Base-by-base conservation (phyloP, 37 sponge, comb jelly and placozoan species). In the Spongilla lacustris region DNA sequence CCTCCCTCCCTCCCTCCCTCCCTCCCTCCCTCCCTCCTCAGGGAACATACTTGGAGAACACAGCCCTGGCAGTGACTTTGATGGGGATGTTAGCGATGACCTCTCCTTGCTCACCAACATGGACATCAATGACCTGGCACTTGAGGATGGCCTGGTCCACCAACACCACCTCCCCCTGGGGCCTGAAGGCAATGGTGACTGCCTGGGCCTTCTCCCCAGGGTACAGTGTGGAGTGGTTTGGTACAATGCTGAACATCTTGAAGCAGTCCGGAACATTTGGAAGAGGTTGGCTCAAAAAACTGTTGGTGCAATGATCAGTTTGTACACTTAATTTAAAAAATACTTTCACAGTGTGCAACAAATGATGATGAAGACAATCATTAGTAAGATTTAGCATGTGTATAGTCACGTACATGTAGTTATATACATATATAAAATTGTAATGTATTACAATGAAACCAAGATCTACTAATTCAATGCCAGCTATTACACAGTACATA, bases 11-110 rank as follows among this genome's bases (percentile, higher is more conserved):
- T n/a, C n/a, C n/a, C n/a, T n/a, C n/a, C n/a, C n/a, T n/a, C n/a
- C n/a, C n/a, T n/a, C 41, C 23, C n/a, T 29, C 12, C 23, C 29
- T 33, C 78, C 50, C 23, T 9, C 41, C 6, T 41, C 6, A 6
- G 21, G 25, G 29, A 13, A 83, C 86, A 74, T 41, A 94, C 91
- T 87, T 89, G n/a, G 97, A 86, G 77, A 93, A 97, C 12, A 97
- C 96, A 75, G 98, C 88, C 83, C 70, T 93, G 32, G 94, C 97
- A 72, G 87, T 88, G 29, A 99, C 50, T 37, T 87, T 87, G 66
- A 97, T 88, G 38, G 99, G 99, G 24, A 99, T 97, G 78, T 89
- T 91, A 24, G 99, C 99, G 28, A 99, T 97, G 21, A 97, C 93
- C 38, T 97, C 97, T 14, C 96, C 99, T 32, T 92, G 76, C 36